Conservation (phyloP, 2,113 vertebrate species). For the Zingel zingel region DNA sequence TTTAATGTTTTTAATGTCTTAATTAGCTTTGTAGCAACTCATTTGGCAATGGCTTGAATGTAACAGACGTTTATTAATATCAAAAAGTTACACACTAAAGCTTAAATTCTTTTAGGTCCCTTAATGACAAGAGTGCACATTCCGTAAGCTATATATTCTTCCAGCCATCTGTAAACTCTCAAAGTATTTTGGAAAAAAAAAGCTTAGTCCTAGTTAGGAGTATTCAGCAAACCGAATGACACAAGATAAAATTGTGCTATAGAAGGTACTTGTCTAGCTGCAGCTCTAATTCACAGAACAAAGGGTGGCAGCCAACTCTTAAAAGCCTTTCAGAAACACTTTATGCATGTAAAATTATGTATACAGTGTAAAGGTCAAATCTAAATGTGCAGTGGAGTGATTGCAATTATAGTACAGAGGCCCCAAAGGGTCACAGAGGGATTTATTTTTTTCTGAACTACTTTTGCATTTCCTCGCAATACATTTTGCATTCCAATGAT, state of each 20-base stretch:
- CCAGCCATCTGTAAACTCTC: not conserved
- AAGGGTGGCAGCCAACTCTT: constrained; percentile 2
- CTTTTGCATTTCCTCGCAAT: not conserved
- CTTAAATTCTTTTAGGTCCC: not conserved
- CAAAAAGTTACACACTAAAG: too few species aligned
- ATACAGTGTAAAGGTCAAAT: not conserved
- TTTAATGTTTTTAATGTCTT: too few species aligned
- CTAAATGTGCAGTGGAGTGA: not conserved
- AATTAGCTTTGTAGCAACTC: too few species aligned
- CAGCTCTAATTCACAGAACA: not conserved
- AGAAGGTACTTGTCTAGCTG: not conserved
- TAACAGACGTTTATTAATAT: too few species aligned
- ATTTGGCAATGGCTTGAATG: too few species aligned
- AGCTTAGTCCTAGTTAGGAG: not conserved
- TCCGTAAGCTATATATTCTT: not conserved
- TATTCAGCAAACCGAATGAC: not conserved
- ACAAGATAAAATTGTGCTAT: not conserved
- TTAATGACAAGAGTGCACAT: not conserved
- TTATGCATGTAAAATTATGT: not conserved
- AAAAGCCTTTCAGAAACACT: not conserved
- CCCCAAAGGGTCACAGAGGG: not conserved
- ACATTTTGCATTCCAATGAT: not conserved
- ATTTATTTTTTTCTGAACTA: too few species aligned
- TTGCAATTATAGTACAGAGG: not conserved
- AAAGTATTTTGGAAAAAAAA: not conserved